A percentile compares a stretch with the other conserved stretches of the same genome.
phyloP scores from a whole-genome alignment of 2,797 vertebrate genomes.

The Fratercula arctica region DNA sequence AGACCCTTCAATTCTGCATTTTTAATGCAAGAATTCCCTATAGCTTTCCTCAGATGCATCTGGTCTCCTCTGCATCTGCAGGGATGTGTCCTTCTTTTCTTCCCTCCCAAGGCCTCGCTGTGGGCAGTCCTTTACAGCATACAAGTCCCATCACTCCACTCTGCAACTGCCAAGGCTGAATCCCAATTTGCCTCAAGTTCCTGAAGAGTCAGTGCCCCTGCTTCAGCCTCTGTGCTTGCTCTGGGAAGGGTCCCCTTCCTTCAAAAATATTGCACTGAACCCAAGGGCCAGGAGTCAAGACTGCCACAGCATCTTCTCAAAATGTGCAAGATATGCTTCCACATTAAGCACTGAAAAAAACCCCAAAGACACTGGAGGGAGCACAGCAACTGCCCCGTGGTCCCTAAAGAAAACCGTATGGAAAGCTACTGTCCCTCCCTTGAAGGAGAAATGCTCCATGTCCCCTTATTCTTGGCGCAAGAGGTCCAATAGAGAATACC shows the following conservation, averaged over 20 bases:
- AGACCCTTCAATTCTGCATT: background rate
- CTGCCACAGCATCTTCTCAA: background rate
- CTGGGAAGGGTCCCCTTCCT: background rate
- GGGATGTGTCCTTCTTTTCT: background rate
- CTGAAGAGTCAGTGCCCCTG: background rate
- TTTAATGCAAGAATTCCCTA: background rate
- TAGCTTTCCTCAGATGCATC: background rate
- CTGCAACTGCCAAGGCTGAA: background rate
- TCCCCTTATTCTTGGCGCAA: background rate
- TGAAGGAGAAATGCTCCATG: background rate
- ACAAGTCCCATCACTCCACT: accelerated
- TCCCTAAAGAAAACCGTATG: background rate
- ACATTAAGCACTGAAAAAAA: background rate
- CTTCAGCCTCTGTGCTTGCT: background rate
- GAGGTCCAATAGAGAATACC: background rate
- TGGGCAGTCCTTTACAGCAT: background rate
- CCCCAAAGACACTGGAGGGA: background rate
- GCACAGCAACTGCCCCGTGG: background rate
- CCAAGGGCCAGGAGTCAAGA: background rate
- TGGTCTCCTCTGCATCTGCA: background rate
- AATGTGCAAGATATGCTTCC: background rate
- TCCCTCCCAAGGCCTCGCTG: background rate
- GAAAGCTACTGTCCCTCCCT: background rate
- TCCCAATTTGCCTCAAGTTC: background rate
- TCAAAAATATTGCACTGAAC: background rate